phyloP scores from a whole-genome alignment of 2,113 vertebrate species.

The Cheilinus undulatus region DNA sequence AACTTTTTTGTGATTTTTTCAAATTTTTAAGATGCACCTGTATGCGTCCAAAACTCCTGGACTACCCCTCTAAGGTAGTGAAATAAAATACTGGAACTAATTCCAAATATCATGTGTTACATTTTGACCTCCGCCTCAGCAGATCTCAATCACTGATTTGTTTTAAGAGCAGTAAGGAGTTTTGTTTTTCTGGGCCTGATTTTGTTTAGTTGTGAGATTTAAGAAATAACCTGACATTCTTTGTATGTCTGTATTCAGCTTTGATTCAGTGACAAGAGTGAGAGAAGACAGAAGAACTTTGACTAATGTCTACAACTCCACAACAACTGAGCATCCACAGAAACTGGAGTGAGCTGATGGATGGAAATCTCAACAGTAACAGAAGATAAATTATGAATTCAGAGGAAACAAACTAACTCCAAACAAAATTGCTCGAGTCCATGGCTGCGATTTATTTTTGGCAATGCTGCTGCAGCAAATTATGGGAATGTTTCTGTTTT shows the following conservation, averaged over 20 bases:
- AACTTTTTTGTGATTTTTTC: no score
- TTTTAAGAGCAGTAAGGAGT: background rate
- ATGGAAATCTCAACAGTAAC: constrained; percentile 4
- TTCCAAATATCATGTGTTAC: background rate
- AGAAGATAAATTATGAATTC: constrained; percentile 3
- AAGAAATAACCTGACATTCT: background rate
- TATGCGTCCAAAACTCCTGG: no score
- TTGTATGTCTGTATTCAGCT: constrained; percentile 1
- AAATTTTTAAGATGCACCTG: no score
- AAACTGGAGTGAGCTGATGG: background rate
- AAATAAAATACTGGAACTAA: background rate
- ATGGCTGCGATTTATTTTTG: background rate
- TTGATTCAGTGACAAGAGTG: background rate
- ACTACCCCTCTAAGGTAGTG: background rate
- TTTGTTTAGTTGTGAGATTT: background rate
- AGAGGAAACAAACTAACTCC: constrained; percentile 2
- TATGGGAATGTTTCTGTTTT: no score
- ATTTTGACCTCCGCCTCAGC: background rate
- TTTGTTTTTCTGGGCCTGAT: background rate
- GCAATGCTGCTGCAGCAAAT: no score
- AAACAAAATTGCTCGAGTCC: background rate
- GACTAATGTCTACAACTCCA: background rate
- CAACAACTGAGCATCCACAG: background rate
- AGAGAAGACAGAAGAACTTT: background rate
- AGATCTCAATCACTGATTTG: background rate